Conservation (phyloP, 2,888 invertebrate genomes). For the Pachliopta kotzebuea region DNA sequence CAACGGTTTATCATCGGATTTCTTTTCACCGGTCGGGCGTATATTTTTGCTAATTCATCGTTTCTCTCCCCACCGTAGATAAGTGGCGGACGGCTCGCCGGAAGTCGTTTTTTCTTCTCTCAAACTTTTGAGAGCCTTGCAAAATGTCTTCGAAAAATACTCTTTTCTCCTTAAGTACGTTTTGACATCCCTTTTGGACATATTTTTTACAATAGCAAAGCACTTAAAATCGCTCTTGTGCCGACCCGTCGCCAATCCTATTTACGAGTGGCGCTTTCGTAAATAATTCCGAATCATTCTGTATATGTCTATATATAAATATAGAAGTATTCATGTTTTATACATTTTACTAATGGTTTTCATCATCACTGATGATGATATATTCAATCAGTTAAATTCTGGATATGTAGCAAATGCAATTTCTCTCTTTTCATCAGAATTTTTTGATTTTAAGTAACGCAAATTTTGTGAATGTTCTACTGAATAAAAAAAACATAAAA, state of each 20-base stretch:
- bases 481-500: no score
- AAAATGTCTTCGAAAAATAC: constrained; percentile 73
- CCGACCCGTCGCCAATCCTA: constrained; percentile 38
- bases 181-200: constrained; percentile 58
- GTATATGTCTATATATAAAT: background rate
- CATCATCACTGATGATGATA: background rate
- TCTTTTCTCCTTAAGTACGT: constrained; percentile 68
- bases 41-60: constrained; percentile 56
- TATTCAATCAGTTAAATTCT: background rate
- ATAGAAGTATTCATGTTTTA: background rate
- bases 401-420: no score
- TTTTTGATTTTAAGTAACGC: no score
- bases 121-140: constrained; percentile 69
- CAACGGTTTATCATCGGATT: constrained; percentile 26
- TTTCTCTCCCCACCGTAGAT: constrained; percentile 51
- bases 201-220: constrained; percentile 52
- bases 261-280: constrained; percentile 29
- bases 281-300: constrained; percentile 9
- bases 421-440: no score
- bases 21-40: constrained; percentile 22
- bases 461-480: no score
- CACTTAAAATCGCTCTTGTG: constrained; percentile 49
- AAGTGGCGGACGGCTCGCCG: constrained; percentile 64
- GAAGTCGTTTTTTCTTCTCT: constrained; percentile 67
- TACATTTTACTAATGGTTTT: background rate